These are phyloP conservation scores for Diplolepis rosae DNA, from an alignment of 2,888 invertebrate species.

Conservation along the genomic window DNA sequence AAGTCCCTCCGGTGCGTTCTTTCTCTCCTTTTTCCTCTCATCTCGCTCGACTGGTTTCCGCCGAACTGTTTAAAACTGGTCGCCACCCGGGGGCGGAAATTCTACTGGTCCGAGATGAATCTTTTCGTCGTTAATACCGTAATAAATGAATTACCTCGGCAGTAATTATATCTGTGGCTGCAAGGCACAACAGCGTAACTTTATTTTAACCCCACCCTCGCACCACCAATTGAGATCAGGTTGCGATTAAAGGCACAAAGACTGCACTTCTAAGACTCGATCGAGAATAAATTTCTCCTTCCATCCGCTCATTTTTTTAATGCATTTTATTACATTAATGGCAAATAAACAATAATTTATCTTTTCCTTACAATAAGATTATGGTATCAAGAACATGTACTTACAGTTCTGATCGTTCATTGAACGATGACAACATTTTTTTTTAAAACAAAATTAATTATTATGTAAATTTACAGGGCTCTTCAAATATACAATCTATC, in stretches of 20 bases:
- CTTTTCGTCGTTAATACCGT: slow-evolving; percentile 50
- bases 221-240: slow-evolving; percentile 21
- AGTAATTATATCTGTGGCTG: slow-evolving; percentile 31
- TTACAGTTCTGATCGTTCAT: no score
- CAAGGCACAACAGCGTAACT: slow-evolving; percentile 27
- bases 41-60: slow-evolving; percentile 67
- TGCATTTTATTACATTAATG: no score
- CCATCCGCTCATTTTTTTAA: no score
- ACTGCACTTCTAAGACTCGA: not conserved
- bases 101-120: slow-evolving; percentile 46
- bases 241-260: slow-evolving; percentile 26
- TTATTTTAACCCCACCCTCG: slow-evolving; percentile 25
- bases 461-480: no score
- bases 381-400: no score
- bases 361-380: no score
- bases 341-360: no score
- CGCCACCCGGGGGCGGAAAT: slow-evolving; percentile 56
- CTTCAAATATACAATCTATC: no score
- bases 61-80: slow-evolving; percentile 69
- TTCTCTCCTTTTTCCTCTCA: slow-evolving; percentile 41
- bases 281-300: no score
- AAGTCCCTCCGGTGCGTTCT: slow-evolving; percentile 54
- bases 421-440: no score
- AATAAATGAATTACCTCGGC: slow-evolving; percentile 30
- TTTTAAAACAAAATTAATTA: no score